Base-by-base conservation (phyloP, 2,113 vertebrate species). In the Gnathochromis pfefferi region DNA sequence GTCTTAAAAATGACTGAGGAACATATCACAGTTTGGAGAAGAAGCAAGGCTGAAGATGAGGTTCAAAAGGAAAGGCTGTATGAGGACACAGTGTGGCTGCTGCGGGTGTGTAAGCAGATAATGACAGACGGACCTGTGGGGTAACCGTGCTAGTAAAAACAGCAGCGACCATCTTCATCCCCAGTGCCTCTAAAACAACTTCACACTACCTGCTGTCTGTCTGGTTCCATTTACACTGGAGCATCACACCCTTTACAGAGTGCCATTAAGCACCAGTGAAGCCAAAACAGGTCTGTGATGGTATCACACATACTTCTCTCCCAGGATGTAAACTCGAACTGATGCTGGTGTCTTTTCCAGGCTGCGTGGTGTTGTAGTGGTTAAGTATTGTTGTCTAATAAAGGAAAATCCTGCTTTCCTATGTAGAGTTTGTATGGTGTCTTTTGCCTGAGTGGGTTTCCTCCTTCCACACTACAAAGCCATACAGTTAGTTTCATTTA, bases 181-280 rank as follows among this genome's bases (percentile, higher is more conserved):
- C 83, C 47, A 9, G 84, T 84, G 55, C 8, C 81, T 80, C n/a
- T 45, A 73, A 65, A 70, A 84, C 84, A 84, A 33, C 42, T 40
- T 84, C 51, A 70, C 86, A 70, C 80, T 8, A 6, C 1, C 75
- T 83, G 83, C 75, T 73, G 9, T 14, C 73, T 73, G 83, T 73
- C 65, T 42, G 75, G 87, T 63, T 85, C 89, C 82, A 89, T 92
- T 89, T 40, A 85, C 60, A 57, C 68, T 9, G 49, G 21, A 75
- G 28, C 87, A 81, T 90, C 88, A 78, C 85, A 68, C 60, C 82
- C 70, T 78, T 60, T 17, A 81, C 79, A 4, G 42, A 88, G 88
- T 0, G 10, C 26, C 70, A 12, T 84, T 60, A 85, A 78, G 55
- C n/a, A 65, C 14, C 65, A 45, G 45, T 7, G 17, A 70, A 38